Evolutionary conservation across 2,888 invertebrate genomes (phyloP).

Genomic region (Calliphora vomitoria): DNA sequence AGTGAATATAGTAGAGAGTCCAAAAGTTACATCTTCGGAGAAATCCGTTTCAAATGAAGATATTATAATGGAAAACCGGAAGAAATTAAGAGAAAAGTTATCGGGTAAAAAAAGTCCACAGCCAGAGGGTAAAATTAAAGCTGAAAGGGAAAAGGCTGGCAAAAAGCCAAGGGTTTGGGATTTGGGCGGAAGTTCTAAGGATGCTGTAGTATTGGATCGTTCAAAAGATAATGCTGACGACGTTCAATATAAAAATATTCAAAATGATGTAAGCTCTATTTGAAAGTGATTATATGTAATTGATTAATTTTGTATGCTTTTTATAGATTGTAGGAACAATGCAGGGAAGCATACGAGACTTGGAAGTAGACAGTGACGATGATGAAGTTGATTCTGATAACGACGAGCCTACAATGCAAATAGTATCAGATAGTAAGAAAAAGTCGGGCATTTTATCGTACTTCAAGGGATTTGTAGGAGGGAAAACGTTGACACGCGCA

Average conservation of each 20-base stretch:
- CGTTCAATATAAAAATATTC: slow-evolving; percentile 81
- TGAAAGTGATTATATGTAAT: background rate
- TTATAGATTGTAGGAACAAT: slow-evolving; percentile 92
- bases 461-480: slow-evolving; percentile 94
- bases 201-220: slow-evolving; percentile 92
- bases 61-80: slow-evolving; percentile 90
- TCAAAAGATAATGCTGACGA: slow-evolving; percentile 91
- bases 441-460: slow-evolving; percentile 89
- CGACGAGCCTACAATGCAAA: slow-evolving; percentile 71
- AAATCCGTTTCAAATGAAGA: slow-evolving; percentile 86
- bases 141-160: slow-evolving; percentile 87
- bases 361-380: slow-evolving; percentile 91
- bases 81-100: slow-evolving; percentile 92
- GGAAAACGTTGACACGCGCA: slow-evolving; percentile 92
- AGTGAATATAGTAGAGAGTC: slow-evolving; percentile 86
- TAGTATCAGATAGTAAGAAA: slow-evolving; percentile 61
- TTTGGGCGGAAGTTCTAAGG: slow-evolving; percentile 91
- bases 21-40: slow-evolving; percentile 85
- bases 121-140: slow-evolving; percentile 84
- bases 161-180: slow-evolving; percentile 97
- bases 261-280: slow-evolving; percentile 77
- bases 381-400: slow-evolving; percentile 87
- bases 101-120: slow-evolving; percentile 86
- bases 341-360: slow-evolving; percentile 92
- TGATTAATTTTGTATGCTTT: background rate